Evolutionary conservation across 2,888 invertebrate species (phyloP), one percentile per base, ranked within the genome.

Genomic region (Timema podura): DNA sequence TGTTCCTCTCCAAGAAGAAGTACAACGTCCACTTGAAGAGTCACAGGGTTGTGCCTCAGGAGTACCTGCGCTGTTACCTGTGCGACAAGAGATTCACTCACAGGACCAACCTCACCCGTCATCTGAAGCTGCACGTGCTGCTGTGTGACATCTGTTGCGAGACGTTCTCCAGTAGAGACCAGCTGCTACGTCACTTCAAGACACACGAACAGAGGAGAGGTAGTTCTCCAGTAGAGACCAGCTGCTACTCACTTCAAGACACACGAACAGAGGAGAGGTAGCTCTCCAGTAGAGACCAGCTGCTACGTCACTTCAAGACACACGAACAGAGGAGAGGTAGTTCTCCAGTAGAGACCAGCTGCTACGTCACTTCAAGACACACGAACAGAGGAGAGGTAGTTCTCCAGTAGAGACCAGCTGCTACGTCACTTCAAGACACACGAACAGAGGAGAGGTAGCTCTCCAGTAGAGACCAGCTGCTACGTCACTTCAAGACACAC

Each of bases 1-100:
- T 61, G 44, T 61, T 61, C 61, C 10, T 11, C 30, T n/a, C 61
- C 1, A 9, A 5, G 10, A 45, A 15, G 30, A 45, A 61, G 30
- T 61, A 30, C 61, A 61, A 61, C 61, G 9, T 10, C 9, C 61
- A 61, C 61, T 11, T 30, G 61, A 11, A 10, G 15, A 16, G 8
- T 7, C 61, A 61, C 61, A 16, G 13, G 61, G 3, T 45, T 11
- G 6, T 11, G 30, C 5, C 61, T 9, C 16, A 11, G 6, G 30
- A 30, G 61, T 8, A 15, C 30, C 61, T 7, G 44, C 30, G 44
- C 7, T 61, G 61, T 45, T 61, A 61, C 61, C 61, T 61, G 15
- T 61, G 61, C 11, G 30, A 61, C 61, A 61, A 61, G 30, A 45
- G 30, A 45, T 61, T 61, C 61, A 61, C 61, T 8, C 61, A 61